These are phyloP conservation scores for Clavelina lepadiformis DNA, from an alignment of 23 tunicate species.

Conservation along the genomic window DNA sequence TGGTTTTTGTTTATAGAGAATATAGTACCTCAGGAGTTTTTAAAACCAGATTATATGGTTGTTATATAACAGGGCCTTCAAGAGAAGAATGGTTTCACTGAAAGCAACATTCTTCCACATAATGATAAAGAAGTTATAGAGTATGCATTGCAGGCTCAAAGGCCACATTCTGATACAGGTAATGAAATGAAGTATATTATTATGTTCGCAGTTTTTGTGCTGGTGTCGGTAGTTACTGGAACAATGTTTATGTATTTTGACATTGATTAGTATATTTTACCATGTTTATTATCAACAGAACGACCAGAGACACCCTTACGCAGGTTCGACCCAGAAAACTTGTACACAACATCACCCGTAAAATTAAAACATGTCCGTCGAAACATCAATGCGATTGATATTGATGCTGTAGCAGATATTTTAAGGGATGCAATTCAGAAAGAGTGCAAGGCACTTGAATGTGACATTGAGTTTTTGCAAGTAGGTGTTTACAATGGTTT, in stretches of 20 bases:
- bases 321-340: conserved; percentile 2
- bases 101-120: neutral
- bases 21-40: too few species aligned
- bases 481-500: conserved; percentile 28
- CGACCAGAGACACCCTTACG: conserved; percentile 51
- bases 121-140: conserved; percentile 22
- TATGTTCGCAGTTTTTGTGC: too few species aligned
- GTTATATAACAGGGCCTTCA: conserved; percentile 21
- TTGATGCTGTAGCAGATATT: conserved; percentile 48
- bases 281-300: too few species aligned
- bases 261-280: too few species aligned
- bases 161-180: too few species aligned
- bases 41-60: too few species aligned
- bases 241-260: neutral
- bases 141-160: conserved; percentile 16
- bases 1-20: too few species aligned
- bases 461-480: conserved; percentile 79
- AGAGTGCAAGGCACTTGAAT: conserved; percentile 61
- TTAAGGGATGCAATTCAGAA: conserved; percentile 51
- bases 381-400: conserved; percentile 42
- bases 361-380: conserved; percentile 46
- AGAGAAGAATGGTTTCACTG: conserved; percentile 7
- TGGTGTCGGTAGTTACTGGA: too few species aligned
- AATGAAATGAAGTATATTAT: too few species aligned
- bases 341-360: conserved; percentile 30